Percentiles rank a stretch among this genome's conserved stretches.
Conservation (phyloP, 2,113 vertebrate species). For the Sapajus apella region DNA sequence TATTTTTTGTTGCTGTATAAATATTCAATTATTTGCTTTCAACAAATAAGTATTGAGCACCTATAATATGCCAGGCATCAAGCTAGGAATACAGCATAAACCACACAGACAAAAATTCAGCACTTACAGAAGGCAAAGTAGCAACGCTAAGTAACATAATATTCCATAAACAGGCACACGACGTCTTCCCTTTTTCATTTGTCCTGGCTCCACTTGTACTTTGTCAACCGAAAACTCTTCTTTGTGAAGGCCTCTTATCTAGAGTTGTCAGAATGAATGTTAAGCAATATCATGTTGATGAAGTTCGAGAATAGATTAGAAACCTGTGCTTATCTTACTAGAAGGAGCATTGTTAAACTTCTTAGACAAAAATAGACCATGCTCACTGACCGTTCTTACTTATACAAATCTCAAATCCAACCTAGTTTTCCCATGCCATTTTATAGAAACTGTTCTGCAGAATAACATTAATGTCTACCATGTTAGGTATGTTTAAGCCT, state of each 20-base stretch:
- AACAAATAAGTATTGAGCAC: background rate
- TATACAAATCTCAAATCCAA: background rate
- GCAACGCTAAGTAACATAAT: background rate
- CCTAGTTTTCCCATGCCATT: background rate
- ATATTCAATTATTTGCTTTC: background rate
- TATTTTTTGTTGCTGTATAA: background rate
- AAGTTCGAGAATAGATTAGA: background rate
- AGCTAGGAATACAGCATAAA: background rate
- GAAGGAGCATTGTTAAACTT: background rate
- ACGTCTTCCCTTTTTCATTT: background rate
- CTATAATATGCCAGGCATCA: background rate
- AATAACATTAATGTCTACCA: background rate
- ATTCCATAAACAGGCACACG: background rate
- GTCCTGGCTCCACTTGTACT: background rate
- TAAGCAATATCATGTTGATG: background rate
- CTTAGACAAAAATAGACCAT: background rate
- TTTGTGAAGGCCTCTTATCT: background rate
- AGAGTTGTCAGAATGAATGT: background rate
- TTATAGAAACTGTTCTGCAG: background rate
- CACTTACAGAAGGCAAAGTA: background rate
- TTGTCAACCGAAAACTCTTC: background rate
- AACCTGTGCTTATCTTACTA: background rate
- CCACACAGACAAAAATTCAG: background rate
- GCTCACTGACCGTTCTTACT: background rate
- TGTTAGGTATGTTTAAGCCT: background rate